A percentile compares a stretch with the other conserved stretches of the same genome.
Evolutionary conservation across 2,113 vertebrate species (phyloP).

Genomic region (Platanista minor): DNA sequence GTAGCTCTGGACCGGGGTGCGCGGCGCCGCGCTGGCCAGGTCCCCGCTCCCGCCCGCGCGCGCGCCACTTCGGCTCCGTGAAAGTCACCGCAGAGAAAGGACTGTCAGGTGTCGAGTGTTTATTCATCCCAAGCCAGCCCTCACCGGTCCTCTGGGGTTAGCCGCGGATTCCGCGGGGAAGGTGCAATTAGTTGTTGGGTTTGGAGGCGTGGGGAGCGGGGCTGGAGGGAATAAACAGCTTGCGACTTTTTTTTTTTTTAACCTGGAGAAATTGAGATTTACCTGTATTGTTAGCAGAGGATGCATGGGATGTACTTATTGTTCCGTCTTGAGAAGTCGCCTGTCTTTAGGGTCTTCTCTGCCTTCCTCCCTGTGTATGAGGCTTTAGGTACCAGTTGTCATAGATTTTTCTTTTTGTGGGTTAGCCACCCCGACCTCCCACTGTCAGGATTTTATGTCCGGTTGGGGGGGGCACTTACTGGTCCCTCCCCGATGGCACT

Average conservation of each 20-base stretch:
- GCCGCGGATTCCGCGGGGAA: conserved; percentile 39
- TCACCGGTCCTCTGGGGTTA: conserved; percentile 20
- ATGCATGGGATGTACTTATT: conserved; percentile 12
- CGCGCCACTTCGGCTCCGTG: neutral
- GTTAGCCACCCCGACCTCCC: neutral
- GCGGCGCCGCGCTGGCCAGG: conserved; percentile 43
- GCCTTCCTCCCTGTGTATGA: neutral
- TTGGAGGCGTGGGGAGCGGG: conserved; percentile 37
- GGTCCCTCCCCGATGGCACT: neutral
- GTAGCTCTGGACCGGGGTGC: conserved; percentile 33
- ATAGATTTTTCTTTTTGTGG: conserved; percentile 10
- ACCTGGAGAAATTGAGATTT: conserved; percentile 6
- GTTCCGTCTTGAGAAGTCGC: neutral
- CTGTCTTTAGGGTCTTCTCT: neutral
- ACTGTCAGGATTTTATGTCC: conserved; percentile 18
- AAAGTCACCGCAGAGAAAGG: conserved; percentile 63
- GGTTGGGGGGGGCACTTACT: neutral
- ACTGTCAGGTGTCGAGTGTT: conserved; percentile 71
- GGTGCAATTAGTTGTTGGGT: conserved; percentile 49
- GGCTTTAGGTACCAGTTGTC: neutral
- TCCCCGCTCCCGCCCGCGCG: neutral
- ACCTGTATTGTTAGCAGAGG: conserved; percentile 32
- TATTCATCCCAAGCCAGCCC: neutral
- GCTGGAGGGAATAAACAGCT: conserved; percentile 64
- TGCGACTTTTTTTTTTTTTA: neutral